Base-by-base conservation (phyloP, 2,797 vertebrate genomes). In the Acanthurus tractus region DNA sequence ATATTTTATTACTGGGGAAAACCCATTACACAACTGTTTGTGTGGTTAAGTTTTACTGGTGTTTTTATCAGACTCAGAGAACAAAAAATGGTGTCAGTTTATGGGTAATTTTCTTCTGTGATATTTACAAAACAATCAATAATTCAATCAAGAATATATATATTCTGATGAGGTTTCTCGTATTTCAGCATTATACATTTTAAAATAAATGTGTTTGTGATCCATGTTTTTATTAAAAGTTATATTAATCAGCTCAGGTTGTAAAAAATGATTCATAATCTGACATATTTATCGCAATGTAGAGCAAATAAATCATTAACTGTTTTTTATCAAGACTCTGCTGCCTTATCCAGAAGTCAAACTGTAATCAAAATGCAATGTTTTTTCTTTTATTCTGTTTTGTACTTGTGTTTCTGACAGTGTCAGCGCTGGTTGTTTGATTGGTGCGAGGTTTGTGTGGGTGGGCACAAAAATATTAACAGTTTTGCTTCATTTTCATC, bases 121-220 rank as follows among this genome's bases (percentile, higher is more conserved):
- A 65, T 38, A 74, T n/a, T 29, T 45, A 15, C 15, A 68, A 71
- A 46, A 70, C 66, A 17, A 25, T 23, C 38, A 40, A 40, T 9
- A 34, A 34, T 34, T 34, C 29, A 34, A 34, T 34, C 29, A 34
- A 34, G 29, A 34, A 34, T 34, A 34, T 34, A 34, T 34, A 34
- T 34, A 34, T 34, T 34, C 29, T 40, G 38, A 40, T 9, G 8
- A 40, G 10, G 11, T 40, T 40, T 2, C 38, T 40, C 38, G 3
- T 40, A 40, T 11, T 40, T 40, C 38, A 9, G 38, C 38, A 40
- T 9, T 11, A 40, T 40, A 6, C 38, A 40, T 40, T 40, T 40
- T 8, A 40, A 40, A 40, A 54, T 20, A 22, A 57, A 63, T 20
- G 0, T 0, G 63, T 34, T 10, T 17, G 12, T 71, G 20, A 46